Evolutionary conservation across 30 jellyfish, hydroid and myxozoan species (phyloP), one percentile per base, ranked within the genome.

Genomic region (Aurelia aurita complex sp. Pacific): DNA sequence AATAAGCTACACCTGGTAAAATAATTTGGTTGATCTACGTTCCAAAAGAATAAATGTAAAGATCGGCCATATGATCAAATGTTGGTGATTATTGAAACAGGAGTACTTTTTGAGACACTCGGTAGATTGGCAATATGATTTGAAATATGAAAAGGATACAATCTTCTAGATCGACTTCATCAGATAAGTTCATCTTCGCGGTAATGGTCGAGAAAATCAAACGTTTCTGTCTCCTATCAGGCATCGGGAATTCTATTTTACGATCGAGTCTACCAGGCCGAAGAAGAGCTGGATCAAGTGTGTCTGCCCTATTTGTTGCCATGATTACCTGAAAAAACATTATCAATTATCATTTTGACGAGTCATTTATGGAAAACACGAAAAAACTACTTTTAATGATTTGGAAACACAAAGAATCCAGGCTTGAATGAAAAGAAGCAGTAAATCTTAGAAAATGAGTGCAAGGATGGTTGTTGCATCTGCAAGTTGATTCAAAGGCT

Each of bases 301-400:
- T 94, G 86, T 94, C 99, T 3, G 97, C 98, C 82, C 99, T 51
- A 65, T 94, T 94, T 2, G 99, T 94, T 74, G 99, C 99, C 99
- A 94, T 94, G 29, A 94, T 94, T 29, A 94, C 99, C 99, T 91
- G 65, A 13, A 42, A 69, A 54, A 57, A 43, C 35, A n/a, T n/a
- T 42, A 16, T n/a, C 55, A 9, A 34, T 73, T 15, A 43, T 34
- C 15, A 46, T 9, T 46, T 38, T 38, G 50, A 38, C 50, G 5
- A 38, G 5, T 5, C 5, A 38, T 38, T 38, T 38, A 38, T 2
- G 50, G 0, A 38, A 38, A 38, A 38, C 3, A 38, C 5, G 3
- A 38, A 38, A 38, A 38, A 38, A 38, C 50, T 38, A 38, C 5
- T 38, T 38, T 3, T 38, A 5, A 38, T 38, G 50, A 38, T 38